Evolutionary conservation across 2,888 invertebrate species (phyloP).

Genomic region (Oscheius sp.): DNA sequence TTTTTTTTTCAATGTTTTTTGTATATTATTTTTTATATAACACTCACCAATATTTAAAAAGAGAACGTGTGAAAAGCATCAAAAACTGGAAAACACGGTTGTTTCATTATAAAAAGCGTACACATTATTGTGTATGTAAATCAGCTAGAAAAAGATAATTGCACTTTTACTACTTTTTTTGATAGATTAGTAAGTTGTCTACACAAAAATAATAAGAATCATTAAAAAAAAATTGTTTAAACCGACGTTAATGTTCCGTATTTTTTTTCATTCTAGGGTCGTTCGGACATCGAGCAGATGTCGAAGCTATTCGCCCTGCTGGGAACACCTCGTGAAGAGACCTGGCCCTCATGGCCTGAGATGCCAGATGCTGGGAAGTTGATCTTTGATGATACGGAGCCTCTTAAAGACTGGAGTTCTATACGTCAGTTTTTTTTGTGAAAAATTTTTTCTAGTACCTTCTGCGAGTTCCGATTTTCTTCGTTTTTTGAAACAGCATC

Average conservation of each 20-base stretch:
- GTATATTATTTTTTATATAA: too few species aligned
- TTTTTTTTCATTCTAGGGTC: constrained; percentile 60
- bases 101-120: too few species aligned
- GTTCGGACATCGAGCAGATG: constrained; percentile 66
- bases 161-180: too few species aligned
- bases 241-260: neutral
- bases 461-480: constrained; percentile 10
- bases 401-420: constrained; percentile 36
- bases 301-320: constrained; percentile 56
- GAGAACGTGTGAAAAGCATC: too few species aligned
- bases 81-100: too few species aligned
- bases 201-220: too few species aligned
- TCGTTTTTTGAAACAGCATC: constrained; percentile 13
- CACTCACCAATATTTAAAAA: too few species aligned
- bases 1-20: too few species aligned
- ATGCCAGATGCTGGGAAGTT: constrained; percentile 53
- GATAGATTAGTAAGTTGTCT: too few species aligned
- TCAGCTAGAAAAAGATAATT: too few species aligned
- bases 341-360: constrained; percentile 62
- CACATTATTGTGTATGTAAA: too few species aligned
- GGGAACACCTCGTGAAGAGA: constrained; percentile 58
- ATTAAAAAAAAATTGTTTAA: neutral
- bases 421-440: neutral
- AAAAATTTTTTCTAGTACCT: constrained; percentile 8
- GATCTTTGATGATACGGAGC: constrained; percentile 41